Base-by-base conservation (phyloP, 2,113 vertebrate species). In the Zosterops japonicus region DNA sequence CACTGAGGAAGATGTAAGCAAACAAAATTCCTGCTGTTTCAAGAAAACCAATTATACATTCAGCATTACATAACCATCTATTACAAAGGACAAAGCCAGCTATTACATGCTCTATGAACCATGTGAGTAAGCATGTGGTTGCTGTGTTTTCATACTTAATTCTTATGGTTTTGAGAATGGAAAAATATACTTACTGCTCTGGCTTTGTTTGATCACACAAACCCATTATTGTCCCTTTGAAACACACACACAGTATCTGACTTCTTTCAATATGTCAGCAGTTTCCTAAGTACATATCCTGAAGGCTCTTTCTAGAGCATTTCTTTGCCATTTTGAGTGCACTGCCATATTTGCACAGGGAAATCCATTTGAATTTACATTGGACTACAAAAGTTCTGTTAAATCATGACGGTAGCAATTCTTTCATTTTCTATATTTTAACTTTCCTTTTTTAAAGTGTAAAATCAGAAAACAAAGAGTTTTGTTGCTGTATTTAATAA, bases 61-160 rank as follows among this genome's bases (percentile, higher is more conserved):
- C 23, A 81, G 42, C 67, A 65, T 80, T 67, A 72, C 53, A 74
- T 41, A 90, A 87, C 76, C 60, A 49, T 11, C 64, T 68, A 92
- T 95, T 88, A 93, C 44, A 71, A 94, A 89, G 83, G 61, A 75
- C 76, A 89, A 96, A 97, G 75, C 27, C 68, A 87, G 78, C 57
- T 81, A 92, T 96, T 96, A 95, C 86, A 91, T 41, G 78, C 65
- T 93, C 77, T 84, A 3, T 75, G 68, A 94, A 77, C 80, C 72
- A 68, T 92, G 21, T 68, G 76, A 95, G 80, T 78, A 96, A 93
- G 95, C 92, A 57, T 94, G 90, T 96, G 93, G 93, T 93, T 92
- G 94, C 52, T 90, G 42, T 75, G 64, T 92, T 90, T 92, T 92
- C 68, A 46, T 94, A 70, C 56, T 86, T 83, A 71, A 93, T 93